Base-by-base conservation (phyloP, 1,140 invertebrate genomes). In the Anastrepha obliqua region DNA sequence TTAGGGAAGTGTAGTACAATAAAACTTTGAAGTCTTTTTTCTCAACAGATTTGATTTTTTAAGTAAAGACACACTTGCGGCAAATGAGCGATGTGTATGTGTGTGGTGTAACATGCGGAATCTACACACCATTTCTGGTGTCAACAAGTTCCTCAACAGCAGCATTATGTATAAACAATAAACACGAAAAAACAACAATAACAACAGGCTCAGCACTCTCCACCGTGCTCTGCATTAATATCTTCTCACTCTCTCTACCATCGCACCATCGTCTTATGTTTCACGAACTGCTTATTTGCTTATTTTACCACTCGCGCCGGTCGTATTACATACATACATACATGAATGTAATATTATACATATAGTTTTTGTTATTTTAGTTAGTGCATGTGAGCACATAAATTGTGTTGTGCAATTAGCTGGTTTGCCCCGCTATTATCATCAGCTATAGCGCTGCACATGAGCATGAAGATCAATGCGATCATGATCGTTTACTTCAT, bases 401-500 rank as follows among this genome's bases (percentile, higher is more conserved):
- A 81, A 51, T 81, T 55, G 47, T 13, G 74, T 81, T 81, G 20
- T 81, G 74, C 15, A 81, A 81, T 58, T n/a, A 51, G 47, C 74
- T 58, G 47, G 74, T 81, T 81, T 81, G 17, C 17, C 47, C 55
- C 74, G 74, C 17, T n/a, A 51, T 29, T 51, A 81, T 55, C 47
- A 42, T 15, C 9, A 81, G 74, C 47, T 17, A 3, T 8, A 9
- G 47, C 7, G 47, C 17, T 11, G 5, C 7, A 70, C 7, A 6
- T 9, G 39, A 81, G 47, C 47, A 55, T 81, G 74, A 81, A 81
- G 74, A 81, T 81, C 74, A 81, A n/a, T 42, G 74, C n/a, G n/a
- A 51, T 81, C 44, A 81, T 81, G 8, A 81, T 81, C 47, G 55
- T 20, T 29, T n/a, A 55, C 6, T 55, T 55, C 44, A 58, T 55